A percentile compares a stretch with the other conserved stretches of the same genome.
Conservation (phyloP, 30 jellyfish, hydroid and myxozoan species). For the Aurelia aurita complex sp. Pacific region DNA sequence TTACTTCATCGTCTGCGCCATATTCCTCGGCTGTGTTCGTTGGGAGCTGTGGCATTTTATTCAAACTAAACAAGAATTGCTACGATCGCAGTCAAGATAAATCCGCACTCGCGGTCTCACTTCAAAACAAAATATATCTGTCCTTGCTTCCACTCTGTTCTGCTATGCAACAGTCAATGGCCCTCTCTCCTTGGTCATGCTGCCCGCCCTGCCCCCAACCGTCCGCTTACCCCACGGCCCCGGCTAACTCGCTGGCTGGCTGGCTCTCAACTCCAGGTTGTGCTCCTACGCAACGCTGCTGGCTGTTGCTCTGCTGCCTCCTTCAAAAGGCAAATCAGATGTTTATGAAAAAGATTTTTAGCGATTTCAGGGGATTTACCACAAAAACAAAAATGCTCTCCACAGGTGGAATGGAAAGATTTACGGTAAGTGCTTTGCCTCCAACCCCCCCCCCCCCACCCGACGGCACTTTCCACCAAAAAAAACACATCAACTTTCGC, state of each 20-base stretch:
- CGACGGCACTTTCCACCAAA: no score
- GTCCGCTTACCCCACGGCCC: constrained; percentile 38
- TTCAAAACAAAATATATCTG: constrained; percentile 65
- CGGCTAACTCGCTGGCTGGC: neutral
- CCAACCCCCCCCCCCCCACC: no score
- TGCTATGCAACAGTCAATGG: constrained; percentile 70
- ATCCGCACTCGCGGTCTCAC: constrained; percentile 71
- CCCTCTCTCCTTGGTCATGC: constrained; percentile 55
- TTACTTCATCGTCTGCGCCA: constrained; percentile 97
- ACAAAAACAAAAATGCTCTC: no score
- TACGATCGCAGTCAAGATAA: constrained; percentile 32
- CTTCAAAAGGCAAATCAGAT: no score
- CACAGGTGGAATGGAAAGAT: no score
- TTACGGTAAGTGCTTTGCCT: no score
- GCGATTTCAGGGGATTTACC: no score
- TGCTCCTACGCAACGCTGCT: constrained; percentile 21
- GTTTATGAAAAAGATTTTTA: no score
- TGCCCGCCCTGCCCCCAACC: constrained; percentile 72
- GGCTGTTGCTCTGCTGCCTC: no score
- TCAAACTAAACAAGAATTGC: constrained; percentile 2
- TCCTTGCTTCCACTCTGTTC: constrained; percentile 61
- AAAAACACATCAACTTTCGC: no score
- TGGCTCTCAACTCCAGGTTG: neutral
- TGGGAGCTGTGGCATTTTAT: constrained; percentile 96
- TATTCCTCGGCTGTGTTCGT: constrained; percentile 96